phyloP scores from a whole-genome alignment of 2,888 invertebrate species.

The Acleris literana region DNA sequence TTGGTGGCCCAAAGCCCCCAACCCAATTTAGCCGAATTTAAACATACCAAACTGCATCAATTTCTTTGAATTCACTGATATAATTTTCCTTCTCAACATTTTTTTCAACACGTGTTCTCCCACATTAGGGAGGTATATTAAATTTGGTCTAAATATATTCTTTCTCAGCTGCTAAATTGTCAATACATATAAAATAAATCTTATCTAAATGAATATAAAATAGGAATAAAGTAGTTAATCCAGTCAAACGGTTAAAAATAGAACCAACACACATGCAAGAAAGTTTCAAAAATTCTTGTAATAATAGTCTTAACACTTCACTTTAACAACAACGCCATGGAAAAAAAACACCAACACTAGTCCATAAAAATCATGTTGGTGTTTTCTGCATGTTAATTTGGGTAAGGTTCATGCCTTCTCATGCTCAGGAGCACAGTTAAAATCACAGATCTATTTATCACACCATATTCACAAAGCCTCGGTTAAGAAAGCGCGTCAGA shows the following conservation, averaged over 20 bases:
- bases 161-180: conserved; percentile 20
- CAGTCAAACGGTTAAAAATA: conserved; percentile 44
- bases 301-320: conserved; percentile 42
- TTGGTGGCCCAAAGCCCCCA: no score
- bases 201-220: conserved; percentile 29
- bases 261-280: conserved; percentile 56
- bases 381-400: conserved; percentile 33
- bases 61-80: neutral
- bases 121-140: neutral
- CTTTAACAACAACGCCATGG: conserved; percentile 39
- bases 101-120: neutral
- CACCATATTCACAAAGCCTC: conserved; percentile 18
- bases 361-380: conserved; percentile 23
- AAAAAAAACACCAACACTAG: conserved; percentile 33
- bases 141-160: conserved; percentile 3
- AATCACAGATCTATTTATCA: conserved; percentile 18
- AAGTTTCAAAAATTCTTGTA: conserved; percentile 39
- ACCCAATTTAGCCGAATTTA: neutral
- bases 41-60: neutral
- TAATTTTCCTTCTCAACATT: neutral
- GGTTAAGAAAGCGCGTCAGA: conserved; percentile 9
- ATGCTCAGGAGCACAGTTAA: conserved; percentile 28
- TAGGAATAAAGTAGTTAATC: conserved; percentile 43
- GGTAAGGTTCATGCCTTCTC: conserved; percentile 37
- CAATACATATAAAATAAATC: neutral